Conservation (phyloP, 2,113 vertebrate genomes). For the Spilogale gracilis region DNA sequence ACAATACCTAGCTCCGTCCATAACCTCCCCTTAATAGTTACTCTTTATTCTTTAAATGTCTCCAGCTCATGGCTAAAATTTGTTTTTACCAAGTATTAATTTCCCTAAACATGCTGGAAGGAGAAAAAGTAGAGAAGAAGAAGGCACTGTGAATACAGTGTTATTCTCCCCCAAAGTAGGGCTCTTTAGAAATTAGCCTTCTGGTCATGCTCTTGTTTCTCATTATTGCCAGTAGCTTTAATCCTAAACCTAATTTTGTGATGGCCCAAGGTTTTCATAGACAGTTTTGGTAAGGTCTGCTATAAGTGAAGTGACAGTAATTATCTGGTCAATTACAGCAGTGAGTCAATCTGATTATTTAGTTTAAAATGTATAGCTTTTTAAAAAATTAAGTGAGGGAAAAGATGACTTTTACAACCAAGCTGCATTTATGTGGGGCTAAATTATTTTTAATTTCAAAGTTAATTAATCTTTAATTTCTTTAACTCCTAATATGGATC, state of each 20-base stretch:
- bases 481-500: conserved; percentile 3
- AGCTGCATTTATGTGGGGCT: background rate
- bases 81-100: background rate
- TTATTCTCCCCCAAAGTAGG: background rate
- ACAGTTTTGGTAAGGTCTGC: background rate
- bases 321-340: background rate
- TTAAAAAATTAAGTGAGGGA: background rate
- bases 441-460: background rate
- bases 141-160: background rate
- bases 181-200: background rate
- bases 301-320: background rate
- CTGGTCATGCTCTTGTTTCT: background rate
- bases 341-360: conserved; percentile 30
- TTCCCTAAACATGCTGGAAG: background rate
- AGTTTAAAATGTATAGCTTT: background rate
- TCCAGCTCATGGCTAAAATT: background rate
- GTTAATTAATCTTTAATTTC: background rate
- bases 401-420: conserved; percentile 31
- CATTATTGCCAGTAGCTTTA: background rate
- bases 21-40: background rate
- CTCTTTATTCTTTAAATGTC: background rate
- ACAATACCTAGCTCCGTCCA: background rate
- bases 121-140: background rate
- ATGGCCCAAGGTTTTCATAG: background rate
- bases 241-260: background rate